Evolutionary conservation across 2,113 vertebrate species (phyloP).

Genomic region (Heterotilapia buettikoferi): DNA sequence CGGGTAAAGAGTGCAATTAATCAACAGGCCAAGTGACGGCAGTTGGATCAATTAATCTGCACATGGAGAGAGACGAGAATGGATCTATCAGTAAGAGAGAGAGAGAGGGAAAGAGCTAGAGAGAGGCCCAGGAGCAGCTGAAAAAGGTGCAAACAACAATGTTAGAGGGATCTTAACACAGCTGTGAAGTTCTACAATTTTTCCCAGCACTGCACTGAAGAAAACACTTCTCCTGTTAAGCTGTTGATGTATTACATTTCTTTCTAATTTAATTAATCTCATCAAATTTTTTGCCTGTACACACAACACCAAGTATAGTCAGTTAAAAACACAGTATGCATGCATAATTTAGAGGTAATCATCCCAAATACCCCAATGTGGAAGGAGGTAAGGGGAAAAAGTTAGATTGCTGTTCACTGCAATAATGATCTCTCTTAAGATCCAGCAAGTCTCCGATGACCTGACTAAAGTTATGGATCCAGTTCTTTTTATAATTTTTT

Average conservation of each 20-base stretch:
- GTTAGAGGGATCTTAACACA: background rate
- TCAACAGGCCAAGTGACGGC: conserved; percentile 3
- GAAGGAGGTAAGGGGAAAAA: background rate
- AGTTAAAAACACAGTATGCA: background rate
- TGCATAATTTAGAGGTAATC: background rate
- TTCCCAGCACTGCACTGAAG: background rate
- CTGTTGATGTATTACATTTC: background rate
- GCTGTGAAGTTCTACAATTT: background rate
- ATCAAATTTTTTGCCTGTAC: background rate
- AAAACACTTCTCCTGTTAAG: background rate
- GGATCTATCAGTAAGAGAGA: background rate
- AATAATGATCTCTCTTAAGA: background rate
- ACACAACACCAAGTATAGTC: background rate
- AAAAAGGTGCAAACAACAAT: conserved; percentile 21
- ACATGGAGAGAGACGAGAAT: background rate
- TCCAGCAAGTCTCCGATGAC: background rate
- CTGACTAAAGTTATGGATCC: background rate
- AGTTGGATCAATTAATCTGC: conserved; percentile 39
- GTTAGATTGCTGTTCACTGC: background rate
- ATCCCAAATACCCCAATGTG: background rate
- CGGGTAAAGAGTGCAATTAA: conserved; percentile 18
- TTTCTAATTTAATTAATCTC: background rate
- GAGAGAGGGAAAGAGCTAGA: background rate
- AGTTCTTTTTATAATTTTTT: background rate
- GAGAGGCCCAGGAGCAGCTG: background rate